phyloP scores from a whole-genome alignment of 2,888 invertebrate genomes.

The Gastracanthus pulcherrimus region DNA sequence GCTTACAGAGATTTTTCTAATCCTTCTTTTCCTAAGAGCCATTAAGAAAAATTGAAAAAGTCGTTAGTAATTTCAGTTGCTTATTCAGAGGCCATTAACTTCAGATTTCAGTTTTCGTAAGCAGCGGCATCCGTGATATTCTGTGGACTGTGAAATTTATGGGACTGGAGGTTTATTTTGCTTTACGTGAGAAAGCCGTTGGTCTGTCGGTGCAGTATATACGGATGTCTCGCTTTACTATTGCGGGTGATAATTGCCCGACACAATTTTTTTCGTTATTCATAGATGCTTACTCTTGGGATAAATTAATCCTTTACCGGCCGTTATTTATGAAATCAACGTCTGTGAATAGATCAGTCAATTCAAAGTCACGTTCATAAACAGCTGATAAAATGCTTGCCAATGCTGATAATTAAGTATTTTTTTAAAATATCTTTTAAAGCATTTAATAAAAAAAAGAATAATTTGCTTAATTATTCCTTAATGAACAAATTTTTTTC shows the following conservation, averaged over 20 bases:
- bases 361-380: background rate
- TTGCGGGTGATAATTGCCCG: background rate
- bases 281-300: background rate
- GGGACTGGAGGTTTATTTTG: constrained; percentile 21
- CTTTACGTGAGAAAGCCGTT: constrained; percentile 17
- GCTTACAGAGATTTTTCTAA: constrained; percentile 1
- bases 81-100: constrained; percentile 45
- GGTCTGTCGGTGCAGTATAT: background rate
- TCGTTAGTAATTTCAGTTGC: constrained; percentile 16
- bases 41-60: constrained; percentile 31
- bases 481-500: too few relatives aligned
- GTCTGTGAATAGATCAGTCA: background rate
- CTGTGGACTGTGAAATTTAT: constrained; percentile 19
- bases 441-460: too few relatives aligned
- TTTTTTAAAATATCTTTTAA: background rate
- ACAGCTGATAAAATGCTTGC: background rate
- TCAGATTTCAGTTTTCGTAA: constrained; percentile 39
- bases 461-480: too few relatives aligned
- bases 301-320: constrained; percentile 8
- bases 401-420: background rate
- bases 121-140: background rate
- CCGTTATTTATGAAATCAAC: background rate
- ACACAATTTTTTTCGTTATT: constrained; percentile 9
- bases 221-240: background rate
- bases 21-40: constrained; percentile 1